Evolutionary conservation across 2,113 vertebrate species (phyloP), one percentile per base, ranked within the genome.

Genomic region (Neogale vison): DNA sequence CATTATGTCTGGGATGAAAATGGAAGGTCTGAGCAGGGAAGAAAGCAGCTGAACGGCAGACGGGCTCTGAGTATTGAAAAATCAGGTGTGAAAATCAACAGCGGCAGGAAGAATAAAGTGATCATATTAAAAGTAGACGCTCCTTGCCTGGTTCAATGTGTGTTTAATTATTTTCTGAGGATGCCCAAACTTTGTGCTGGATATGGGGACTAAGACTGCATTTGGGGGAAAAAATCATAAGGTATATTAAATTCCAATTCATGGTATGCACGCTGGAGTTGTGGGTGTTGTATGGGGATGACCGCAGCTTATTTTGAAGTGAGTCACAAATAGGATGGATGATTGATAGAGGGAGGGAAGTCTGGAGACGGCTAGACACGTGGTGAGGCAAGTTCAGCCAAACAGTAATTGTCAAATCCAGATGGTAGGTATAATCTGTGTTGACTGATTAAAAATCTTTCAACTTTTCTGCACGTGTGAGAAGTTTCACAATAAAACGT

Each of bases 1-100:
- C 97, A 95, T 88, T 96, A 93, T 93, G 97, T 97, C 96, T 97
- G 94, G 81, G 85, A 96, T 91, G 85, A 95, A 92, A 92, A 85
- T 86, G 90, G 92, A 97, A 95, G 97, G 14, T 85, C 85, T 97
- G 93, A 97, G 50, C n/a, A 59, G 45, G 59, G 52, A 88, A 88
- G 59, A 90, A 74, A 76, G 76, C 39, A 76, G 80, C 24, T 85
- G 47, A 92, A 71, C 12, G 86, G 80, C n/a, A 95, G 45, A 80
- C 90, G 42, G 83, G 63, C 45, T 86, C 29, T 42, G 26, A 20
- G n/a, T 45, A 39, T 42, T 90, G 74, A 93, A 87, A 97, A 97
- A 12, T 69, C 93, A 87, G 90, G 90, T 95, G 65, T 88, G 67
- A 77, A 95, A 85, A 77, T 57, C 52, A 80, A 34, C 45, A 91